Percentiles rank a stretch among this genome's conserved stretches.
Conservation (phyloP, 2,113 vertebrate species). For the Micromys minutus region DNA sequence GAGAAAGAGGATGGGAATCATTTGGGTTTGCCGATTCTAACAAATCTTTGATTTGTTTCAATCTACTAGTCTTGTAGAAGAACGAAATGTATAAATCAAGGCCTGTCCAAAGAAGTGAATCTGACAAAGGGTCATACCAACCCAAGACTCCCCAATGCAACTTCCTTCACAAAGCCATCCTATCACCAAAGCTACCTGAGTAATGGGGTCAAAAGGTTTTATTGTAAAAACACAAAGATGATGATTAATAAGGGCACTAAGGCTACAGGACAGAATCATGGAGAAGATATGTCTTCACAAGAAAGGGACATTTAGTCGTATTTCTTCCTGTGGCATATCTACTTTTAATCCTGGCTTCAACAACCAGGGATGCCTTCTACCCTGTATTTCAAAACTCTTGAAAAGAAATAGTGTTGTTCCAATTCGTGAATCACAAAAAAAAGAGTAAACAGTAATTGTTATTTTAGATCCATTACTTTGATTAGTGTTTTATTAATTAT, state of each 20-base stretch:
- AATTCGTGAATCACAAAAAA: neutral
- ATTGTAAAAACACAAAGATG: neutral
- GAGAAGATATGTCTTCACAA: neutral
- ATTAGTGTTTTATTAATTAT: neutral
- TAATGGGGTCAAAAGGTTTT: neutral
- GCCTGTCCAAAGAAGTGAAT: neutral
- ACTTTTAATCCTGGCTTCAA: neutral
- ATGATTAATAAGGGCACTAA: neutral
- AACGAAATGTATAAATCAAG: neutral
- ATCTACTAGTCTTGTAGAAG: neutral
- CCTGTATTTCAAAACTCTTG: neutral
- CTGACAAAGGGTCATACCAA: neutral
- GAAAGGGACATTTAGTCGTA: neutral
- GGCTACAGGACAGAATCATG: neutral
- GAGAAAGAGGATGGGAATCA: neutral
- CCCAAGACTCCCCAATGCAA: neutral
- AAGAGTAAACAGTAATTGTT: neutral
- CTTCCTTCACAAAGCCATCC: neutral
- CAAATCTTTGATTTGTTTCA: neutral
- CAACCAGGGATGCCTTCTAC: neutral
- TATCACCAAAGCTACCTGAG: too few relatives aligned
- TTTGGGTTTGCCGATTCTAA: neutral
- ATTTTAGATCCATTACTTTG: neutral
- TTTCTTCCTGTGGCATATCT: neutral
- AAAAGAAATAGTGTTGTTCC: neutral